These are phyloP conservation scores for Nysson spinosus DNA, from an alignment of 2,888 invertebrate genomes.

Conservation along the genomic window DNA sequence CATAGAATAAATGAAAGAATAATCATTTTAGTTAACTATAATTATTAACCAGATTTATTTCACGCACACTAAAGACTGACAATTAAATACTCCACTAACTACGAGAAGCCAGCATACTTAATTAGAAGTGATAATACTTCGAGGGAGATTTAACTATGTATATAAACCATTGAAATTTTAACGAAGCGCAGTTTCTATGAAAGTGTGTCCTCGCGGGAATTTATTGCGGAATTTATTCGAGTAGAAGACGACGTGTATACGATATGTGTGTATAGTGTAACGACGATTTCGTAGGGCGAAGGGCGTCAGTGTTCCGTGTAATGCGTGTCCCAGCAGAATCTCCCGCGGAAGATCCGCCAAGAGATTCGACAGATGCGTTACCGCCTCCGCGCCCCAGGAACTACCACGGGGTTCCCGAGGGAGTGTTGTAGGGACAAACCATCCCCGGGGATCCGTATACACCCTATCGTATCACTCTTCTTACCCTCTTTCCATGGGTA, in stretches of 20 bases:
- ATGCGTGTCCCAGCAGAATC: constrained; percentile 52
- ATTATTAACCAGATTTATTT: no score
- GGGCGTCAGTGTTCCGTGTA: constrained; percentile 62
- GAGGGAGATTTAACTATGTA: no score
- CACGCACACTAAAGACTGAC: no score
- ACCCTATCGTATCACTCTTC: constrained; percentile 43
- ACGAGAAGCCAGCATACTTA: no score
- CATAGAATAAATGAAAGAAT: no score
- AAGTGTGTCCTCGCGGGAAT: constrained; percentile 29
- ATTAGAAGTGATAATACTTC: no score
- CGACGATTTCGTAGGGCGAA: constrained; percentile 42
- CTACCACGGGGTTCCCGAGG: constrained; percentile 65
- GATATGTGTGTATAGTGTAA: constrained; percentile 52
- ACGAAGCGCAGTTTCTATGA: background rate
- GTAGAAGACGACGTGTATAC: constrained; percentile 35
- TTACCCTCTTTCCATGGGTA: constrained; percentile 26
- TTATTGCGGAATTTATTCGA: constrained; percentile 46
- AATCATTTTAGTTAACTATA: no score
- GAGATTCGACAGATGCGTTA: constrained; percentile 62
- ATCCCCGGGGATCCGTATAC: constrained; percentile 63
- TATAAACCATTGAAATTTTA: no score
- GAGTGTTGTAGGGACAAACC: constrained; percentile 73
- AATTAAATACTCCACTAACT: no score
- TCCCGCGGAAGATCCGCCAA: constrained; percentile 52
- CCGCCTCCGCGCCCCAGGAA: constrained; percentile 63